Conservation (phyloP, 2,113 vertebrate species). For the Rhynchopsitta pachyrhyncha region DNA sequence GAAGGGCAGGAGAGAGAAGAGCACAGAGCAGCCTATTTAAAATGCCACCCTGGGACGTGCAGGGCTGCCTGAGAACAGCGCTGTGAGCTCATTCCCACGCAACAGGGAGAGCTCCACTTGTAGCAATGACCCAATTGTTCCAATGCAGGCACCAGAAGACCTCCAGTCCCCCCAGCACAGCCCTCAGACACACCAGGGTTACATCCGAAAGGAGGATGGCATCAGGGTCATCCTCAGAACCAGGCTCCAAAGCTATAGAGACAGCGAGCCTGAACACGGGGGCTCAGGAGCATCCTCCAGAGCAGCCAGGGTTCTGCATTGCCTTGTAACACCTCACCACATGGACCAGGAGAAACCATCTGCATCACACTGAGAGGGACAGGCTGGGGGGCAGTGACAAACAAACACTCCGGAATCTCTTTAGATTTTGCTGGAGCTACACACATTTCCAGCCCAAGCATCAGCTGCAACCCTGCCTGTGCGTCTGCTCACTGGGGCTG, state of each 20-base stretch:
- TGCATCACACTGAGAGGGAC: neutral
- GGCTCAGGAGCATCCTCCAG: neutral
- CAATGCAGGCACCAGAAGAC: neutral
- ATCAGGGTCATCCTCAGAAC: neutral
- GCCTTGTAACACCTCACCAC: neutral
- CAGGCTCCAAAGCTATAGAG: neutral
- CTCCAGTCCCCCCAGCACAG: neutral
- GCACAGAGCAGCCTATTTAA: neutral
- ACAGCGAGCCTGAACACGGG: neutral
- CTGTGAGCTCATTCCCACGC: fast-evolving
- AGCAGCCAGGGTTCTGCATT: neutral
- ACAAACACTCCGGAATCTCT: neutral
- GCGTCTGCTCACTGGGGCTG: neutral
- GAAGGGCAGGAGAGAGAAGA: neutral
- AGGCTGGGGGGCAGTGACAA: neutral
- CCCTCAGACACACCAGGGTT: neutral
- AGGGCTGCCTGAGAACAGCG: neutral
- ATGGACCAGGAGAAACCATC: neutral
- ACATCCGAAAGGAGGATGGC: neutral
- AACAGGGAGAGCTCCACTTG: neutral
- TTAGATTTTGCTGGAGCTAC: neutral
- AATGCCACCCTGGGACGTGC: neutral
- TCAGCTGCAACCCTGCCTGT: neutral
- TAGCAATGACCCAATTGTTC: neutral
- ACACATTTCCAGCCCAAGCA: neutral